Evolutionary conservation across 2,888 invertebrate species (phyloP), one percentile per base, ranked within the genome.

Genomic region (Nomada flava): DNA sequence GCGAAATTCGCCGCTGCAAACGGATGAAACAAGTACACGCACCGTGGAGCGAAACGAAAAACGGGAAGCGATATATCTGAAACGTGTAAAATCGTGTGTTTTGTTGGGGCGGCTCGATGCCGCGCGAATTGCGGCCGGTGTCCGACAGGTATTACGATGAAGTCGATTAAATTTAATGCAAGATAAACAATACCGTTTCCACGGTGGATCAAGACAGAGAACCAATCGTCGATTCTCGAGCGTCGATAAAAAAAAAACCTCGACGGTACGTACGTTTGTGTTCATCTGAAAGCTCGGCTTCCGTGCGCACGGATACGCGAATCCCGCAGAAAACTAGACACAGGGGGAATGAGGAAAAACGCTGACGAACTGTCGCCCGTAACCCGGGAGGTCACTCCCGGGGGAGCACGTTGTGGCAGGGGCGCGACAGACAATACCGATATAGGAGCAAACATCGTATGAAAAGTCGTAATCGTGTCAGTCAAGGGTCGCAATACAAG

Each of bases 361-460:
- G 52, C 50, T 68, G 80, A 79, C 78, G 70, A 71, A 84, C 80
- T 68, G 85, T 79, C 76, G 63, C 55, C 70, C 64, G 70, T 79
- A 85, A 84, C 67, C 36, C 74, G 74, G 63, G 72, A 70, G 79
- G 71, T 86, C 84, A 57, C 29, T 79, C 88, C 72, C 86, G 13
- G 26, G 77, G 79, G 80, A 79, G 13, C 60, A 13, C 15, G 26
- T 11, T 23, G 68, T 9, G 26, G 23, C 50, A 29, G 36, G 5
- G 53, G 29, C 42, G 1, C 36, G 36, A 20, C 53, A 53, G 63
- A 59, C 62, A 44, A 68, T 50, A 65, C 53, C 55, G 65, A 74
- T 55, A 79, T 23, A 74, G 65, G 57, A 82, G 76, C 72, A 67
- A 79, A 50, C 77, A 63, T 36, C 59, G 62, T 64, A 75, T 69